phyloP scores from a whole-genome alignment of 53 echinoderm and acorn worm genomes.

The Henricia sp. region DNA sequence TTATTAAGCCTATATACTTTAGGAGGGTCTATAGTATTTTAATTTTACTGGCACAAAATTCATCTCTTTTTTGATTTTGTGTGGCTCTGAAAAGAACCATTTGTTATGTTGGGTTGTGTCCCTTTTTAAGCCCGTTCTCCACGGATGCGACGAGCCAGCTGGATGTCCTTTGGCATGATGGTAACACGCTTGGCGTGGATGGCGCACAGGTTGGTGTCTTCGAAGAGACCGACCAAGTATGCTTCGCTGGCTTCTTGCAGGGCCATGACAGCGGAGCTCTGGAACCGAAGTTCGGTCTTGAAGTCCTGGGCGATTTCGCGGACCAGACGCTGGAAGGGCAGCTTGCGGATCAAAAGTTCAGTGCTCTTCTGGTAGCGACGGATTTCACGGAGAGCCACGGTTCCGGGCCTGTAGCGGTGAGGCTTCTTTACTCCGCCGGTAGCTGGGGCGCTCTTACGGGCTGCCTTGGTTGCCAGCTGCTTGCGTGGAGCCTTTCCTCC shows the following conservation, averaged over 20 bases:
- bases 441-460: slow-evolving; percentile 90
- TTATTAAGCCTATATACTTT: too few relatives aligned
- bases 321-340: slow-evolving; percentile 94
- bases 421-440: slow-evolving; percentile 90
- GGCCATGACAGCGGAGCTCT: slow-evolving; percentile 93
- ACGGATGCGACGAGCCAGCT: slow-evolving; percentile 93
- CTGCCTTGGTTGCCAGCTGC: slow-evolving; percentile 98
- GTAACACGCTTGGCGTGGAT: slow-evolving; percentile 97
- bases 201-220: slow-evolving; percentile 95
- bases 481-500: slow-evolving; percentile 99
- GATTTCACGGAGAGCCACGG: slow-evolving; percentile 80
- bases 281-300: slow-evolving; percentile 96
- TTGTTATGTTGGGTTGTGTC: too few relatives aligned
- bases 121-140: slow-evolving; percentile 94
- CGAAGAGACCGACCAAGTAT: slow-evolving; percentile 92
- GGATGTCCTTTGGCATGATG: slow-evolving; percentile 97
- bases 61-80: too few relatives aligned
- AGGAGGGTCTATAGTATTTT: too few relatives aligned
- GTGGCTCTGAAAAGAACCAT: too few relatives aligned
- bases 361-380: slow-evolving; percentile 80
- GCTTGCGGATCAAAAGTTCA: slow-evolving; percentile 82
- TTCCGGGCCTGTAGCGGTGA: slow-evolving; percentile 99
- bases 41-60: too few relatives aligned
- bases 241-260: slow-evolving; percentile 94
- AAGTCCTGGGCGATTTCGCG: slow-evolving; percentile 97